These are phyloP conservation scores for Drosophila parvula DNA, from an alignment of 1,140 invertebrate species.

Conservation along the genomic window DNA sequence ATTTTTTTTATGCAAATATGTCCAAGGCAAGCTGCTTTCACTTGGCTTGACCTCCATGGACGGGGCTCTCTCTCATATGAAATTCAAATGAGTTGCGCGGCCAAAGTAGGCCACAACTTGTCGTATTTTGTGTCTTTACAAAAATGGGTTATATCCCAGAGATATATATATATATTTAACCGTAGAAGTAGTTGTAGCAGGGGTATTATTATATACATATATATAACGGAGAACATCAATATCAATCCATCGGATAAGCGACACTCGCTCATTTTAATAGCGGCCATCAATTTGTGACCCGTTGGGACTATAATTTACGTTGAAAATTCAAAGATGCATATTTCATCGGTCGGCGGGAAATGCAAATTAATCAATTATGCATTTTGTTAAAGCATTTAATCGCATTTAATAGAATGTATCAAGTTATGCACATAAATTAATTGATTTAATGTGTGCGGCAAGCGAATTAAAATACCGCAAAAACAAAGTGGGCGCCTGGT, in stretches of 20 bases:
- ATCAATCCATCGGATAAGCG: constrained; percentile 16
- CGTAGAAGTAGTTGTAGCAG: neutral
- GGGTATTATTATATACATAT: too few species aligned
- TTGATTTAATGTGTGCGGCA: constrained; percentile 55
- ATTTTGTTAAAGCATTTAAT: constrained; percentile 57
- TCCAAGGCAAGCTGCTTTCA: neutral
- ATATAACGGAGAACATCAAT: constrained; percentile 15
- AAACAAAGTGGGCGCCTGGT: constrained; percentile 20
- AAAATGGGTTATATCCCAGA: too few species aligned
- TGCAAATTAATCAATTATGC: constrained; percentile 65
- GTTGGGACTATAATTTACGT: constrained; percentile 2
- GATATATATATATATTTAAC: neutral
- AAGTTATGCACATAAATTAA: constrained; percentile 72
- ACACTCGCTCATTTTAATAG: constrained; percentile 43
- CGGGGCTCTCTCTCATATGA: constrained; percentile 20
- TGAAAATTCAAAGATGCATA: constrained; percentile 31
- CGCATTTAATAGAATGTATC: constrained; percentile 51
- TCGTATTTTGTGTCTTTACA: constrained; percentile 1
- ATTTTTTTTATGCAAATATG: constrained; percentile 12
- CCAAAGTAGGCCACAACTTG: constrained; percentile 29
- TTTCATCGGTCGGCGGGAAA: constrained; percentile 25
- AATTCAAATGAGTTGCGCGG: constrained; percentile 33
- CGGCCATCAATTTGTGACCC: constrained; percentile 28
- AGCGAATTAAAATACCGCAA: constrained; percentile 58
- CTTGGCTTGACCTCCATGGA: constrained; percentile 27